Percentiles rank a stretch among this genome's conserved stretches.
These are phyloP conservation scores for Alviniconcha strummeri DNA, from an alignment of 2,888 invertebrate species.

Conservation along the genomic window DNA sequence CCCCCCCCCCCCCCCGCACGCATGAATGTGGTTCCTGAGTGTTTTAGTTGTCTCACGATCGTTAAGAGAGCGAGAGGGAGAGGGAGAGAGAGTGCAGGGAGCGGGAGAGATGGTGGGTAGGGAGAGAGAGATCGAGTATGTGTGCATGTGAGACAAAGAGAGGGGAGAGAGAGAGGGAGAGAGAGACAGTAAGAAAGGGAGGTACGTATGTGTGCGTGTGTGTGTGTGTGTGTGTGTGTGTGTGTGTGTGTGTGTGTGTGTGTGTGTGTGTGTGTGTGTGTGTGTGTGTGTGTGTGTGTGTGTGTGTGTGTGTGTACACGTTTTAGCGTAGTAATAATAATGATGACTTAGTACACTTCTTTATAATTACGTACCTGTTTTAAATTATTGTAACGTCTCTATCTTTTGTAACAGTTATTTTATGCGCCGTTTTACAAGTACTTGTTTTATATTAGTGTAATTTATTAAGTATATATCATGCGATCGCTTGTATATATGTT, in stretches of 20 bases:
- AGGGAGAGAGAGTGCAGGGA: not conserved
- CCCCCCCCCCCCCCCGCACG: too few relatives aligned
- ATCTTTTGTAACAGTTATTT: too few relatives aligned
- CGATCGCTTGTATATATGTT: not conserved
- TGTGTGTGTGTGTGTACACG: not conserved
- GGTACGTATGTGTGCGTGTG: not conserved
- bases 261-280: not conserved
- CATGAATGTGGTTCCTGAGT: too few relatives aligned
- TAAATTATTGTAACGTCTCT: too few relatives aligned
- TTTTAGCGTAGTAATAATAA: not conserved
- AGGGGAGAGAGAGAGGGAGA: too few relatives aligned
- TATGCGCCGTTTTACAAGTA: too few relatives aligned
- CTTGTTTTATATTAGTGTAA: too few relatives aligned
- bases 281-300: not conserved
- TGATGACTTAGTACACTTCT: too few relatives aligned
- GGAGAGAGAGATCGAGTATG: not conserved
- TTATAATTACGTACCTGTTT: too few relatives aligned
- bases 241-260: not conserved
- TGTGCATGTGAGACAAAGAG: not conserved
- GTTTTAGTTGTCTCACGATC: too few relatives aligned
- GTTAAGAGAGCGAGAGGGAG: too few relatives aligned
- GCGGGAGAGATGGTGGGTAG: slow-evolving; percentile 27
- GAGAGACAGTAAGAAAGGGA: too few relatives aligned
- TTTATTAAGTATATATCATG: not conserved
- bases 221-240: not conserved